A percentile compares a stretch with the other conserved stretches of the same genome.
These are phyloP conservation scores for Clytia hemisphaerica DNA, from an alignment of 30 jellyfish, hydroid and myxozoan species.

Conservation along the genomic window DNA sequence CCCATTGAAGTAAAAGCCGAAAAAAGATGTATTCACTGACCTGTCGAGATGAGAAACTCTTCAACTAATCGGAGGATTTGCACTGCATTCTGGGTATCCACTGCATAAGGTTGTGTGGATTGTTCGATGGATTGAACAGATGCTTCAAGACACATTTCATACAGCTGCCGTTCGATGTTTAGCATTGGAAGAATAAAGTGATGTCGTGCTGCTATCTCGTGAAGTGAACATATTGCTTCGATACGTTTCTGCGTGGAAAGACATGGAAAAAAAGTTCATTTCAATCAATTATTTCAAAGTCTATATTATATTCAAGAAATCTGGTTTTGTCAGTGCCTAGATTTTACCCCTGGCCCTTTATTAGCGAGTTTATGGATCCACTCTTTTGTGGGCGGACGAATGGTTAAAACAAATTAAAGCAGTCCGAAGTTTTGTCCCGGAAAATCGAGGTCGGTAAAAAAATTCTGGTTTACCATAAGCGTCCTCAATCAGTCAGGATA, in stretches of 20 bases:
- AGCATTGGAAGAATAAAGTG: conserved; percentile 58
- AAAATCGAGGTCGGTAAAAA: too few relatives aligned
- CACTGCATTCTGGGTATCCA: conserved; percentile 75
- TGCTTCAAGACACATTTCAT: conserved; percentile 51
- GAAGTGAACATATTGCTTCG: conserved; percentile 73
- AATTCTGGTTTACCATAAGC: too few relatives aligned
- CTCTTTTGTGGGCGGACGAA: too few relatives aligned
- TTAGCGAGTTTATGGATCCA: not conserved
- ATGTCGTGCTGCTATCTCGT: conserved; percentile 56
- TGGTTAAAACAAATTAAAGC: too few relatives aligned
- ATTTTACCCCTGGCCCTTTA: too few relatives aligned
- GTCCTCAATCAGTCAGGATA: too few relatives aligned
- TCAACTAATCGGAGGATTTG: conserved; percentile 70
- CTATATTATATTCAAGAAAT: too few relatives aligned
- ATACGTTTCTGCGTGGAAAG: conserved; percentile 56
- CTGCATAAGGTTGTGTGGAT: conserved; percentile 83
- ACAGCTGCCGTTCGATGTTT: conserved; percentile 66
- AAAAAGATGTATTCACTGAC: conserved; percentile 15
- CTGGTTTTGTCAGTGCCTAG: too few relatives aligned
- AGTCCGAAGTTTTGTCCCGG: too few relatives aligned
- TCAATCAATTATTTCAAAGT: too few relatives aligned
- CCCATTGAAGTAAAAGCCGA: not conserved
- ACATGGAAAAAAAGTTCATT: too few relatives aligned
- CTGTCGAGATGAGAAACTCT: conserved; percentile 62
- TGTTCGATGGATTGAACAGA: conserved; percentile 41